A percentile compares a stretch with the other conserved stretches of the same genome.
phyloP scores from a whole-genome alignment of 2,888 invertebrate genomes.

The Busseola fusca region DNA sequence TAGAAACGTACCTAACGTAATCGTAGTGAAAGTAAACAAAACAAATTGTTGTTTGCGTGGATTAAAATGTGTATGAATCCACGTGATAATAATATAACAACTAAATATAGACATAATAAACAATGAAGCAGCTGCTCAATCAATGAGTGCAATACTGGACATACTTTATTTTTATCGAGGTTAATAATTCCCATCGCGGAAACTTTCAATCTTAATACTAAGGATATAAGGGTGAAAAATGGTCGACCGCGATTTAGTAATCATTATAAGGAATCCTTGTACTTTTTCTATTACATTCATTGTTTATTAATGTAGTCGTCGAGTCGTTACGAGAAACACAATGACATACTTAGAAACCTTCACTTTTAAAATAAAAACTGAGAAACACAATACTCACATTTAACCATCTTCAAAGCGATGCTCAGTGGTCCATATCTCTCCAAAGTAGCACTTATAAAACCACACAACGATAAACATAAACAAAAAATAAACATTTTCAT shows the following conservation, averaged over 20 bases:
- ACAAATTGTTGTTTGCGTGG: neutral
- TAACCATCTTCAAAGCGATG: conserved; percentile 74
- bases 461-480: conserved; percentile 36
- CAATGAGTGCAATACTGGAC: neutral
- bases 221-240: neutral
- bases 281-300: neutral
- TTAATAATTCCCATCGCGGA: neutral
- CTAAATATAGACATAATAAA: neutral
- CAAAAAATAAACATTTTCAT: conserved; percentile 31
- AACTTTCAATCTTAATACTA: neutral
- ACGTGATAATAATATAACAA: neutral
- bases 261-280: neutral
- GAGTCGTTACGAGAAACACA: neutral
- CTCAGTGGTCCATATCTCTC: conserved; percentile 83
- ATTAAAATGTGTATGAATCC: neutral
- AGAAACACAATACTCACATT: conserved; percentile 75
- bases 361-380: conserved; percentile 26
- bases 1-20: neutral
- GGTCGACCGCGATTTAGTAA: neutral
- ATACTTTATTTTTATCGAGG: neutral
- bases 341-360: neutral
- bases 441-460: conserved; percentile 65
- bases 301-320: neutral
- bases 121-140: neutral
- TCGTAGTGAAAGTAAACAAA: conserved; percentile 10